phyloP scores from a whole-genome alignment of 2,888 invertebrate genomes.

The Neoaliturus tenellus region DNA sequence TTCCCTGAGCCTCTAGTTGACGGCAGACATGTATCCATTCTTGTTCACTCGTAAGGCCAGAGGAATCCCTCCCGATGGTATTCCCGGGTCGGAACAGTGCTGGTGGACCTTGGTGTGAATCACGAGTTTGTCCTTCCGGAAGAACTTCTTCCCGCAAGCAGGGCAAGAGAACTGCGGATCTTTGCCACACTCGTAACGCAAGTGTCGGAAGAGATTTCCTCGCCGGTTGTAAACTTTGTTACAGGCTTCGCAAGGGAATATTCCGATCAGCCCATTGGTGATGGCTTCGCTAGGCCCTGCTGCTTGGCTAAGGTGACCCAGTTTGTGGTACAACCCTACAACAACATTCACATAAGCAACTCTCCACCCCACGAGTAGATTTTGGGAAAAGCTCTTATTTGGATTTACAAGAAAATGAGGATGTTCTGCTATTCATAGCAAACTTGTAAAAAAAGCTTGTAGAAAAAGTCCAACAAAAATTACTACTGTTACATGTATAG shows the following conservation, averaged over 20 bases:
- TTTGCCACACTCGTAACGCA: conserved; percentile 72
- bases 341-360: conserved; percentile 20
- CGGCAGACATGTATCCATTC: conserved; percentile 8
- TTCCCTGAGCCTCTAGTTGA: neutral
- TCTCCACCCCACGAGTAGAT: no score
- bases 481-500: no score
- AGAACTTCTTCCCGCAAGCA: conserved; percentile 69
- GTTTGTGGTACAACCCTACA: neutral
- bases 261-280: conserved; percentile 32
- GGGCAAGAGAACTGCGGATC: conserved; percentile 73
- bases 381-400: no score
- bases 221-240: conserved; percentile 60
- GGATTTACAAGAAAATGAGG: no score
- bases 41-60: neutral
- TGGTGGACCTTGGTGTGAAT: conserved; percentile 48
- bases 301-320: neutral
- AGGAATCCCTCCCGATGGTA: neutral
- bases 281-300: neutral
- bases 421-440: no score
- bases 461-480: no score
- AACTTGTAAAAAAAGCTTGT: no score
- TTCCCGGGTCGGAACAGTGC: neutral
- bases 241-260: conserved; percentile 63
- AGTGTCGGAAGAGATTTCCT: conserved; percentile 63
- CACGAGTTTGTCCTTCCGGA: conserved; percentile 58